Evolutionary conservation across 1,140 invertebrate genomes (phyloP).

Genomic region (Medauroidea extradentata): DNA sequence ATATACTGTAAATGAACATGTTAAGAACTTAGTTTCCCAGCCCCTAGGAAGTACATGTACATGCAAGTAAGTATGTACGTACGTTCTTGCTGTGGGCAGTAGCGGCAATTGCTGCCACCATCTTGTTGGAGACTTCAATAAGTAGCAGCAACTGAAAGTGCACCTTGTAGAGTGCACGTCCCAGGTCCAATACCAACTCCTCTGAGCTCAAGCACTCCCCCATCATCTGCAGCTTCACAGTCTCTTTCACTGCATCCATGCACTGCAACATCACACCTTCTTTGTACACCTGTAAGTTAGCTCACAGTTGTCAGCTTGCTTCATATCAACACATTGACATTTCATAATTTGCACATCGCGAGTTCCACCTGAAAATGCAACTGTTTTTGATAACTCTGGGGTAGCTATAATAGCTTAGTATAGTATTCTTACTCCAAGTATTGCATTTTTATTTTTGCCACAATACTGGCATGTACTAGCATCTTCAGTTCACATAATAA

Average conservation of each 20-base stretch:
- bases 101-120: conserved; percentile 61
- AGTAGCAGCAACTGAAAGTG: conserved; percentile 90
- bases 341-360: background rate
- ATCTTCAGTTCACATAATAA: too few relatives aligned
- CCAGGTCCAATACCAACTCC: conserved; percentile 68
- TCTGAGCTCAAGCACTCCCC: conserved; percentile 56
- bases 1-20: too few relatives aligned
- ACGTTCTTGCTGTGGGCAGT: conserved; percentile 50
- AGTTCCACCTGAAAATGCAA: background rate
- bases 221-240: conserved; percentile 66
- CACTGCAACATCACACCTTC: conserved; percentile 48
- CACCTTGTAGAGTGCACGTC: conserved; percentile 82
- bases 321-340: too few relatives aligned
- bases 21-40: too few relatives aligned
- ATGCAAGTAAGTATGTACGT: too few relatives aligned
- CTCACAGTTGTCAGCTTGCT: too few relatives aligned
- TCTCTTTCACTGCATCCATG: conserved; percentile 67
- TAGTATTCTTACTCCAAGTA: too few relatives aligned
- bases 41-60: too few relatives aligned
- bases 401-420: too few relatives aligned
- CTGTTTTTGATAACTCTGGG: too few relatives aligned
- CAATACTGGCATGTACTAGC: too few relatives aligned
- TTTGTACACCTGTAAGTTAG: background rate
- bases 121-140: conserved; percentile 88
- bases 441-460: too few relatives aligned